Evolutionary conservation across 2,113 vertebrate species (phyloP).

Genomic region (Grantiella picta): DNA sequence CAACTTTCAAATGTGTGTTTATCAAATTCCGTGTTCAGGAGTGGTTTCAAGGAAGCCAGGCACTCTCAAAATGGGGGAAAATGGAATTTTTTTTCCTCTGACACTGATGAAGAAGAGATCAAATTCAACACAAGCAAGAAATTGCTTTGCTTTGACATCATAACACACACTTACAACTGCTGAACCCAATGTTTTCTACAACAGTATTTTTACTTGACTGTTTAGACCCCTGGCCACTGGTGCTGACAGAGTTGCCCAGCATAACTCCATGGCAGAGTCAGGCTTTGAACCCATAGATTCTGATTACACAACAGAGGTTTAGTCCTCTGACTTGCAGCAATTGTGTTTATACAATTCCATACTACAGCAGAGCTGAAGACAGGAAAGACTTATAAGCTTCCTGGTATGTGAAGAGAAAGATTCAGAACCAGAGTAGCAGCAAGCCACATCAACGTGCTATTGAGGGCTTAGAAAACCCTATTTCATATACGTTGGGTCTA

Average conservation of each 20-base stretch:
- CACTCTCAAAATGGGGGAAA: background rate
- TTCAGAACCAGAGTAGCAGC: background rate
- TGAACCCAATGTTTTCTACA: background rate
- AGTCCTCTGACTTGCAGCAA: background rate
- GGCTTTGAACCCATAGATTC: no score
- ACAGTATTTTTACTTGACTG: background rate
- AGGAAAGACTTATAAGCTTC: background rate
- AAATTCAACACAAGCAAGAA: background rate
- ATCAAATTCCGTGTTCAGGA: background rate
- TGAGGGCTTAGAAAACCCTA: background rate
- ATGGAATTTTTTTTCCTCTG: background rate
- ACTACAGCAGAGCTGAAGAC: background rate
- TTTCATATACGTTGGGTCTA: background rate
- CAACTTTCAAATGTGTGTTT: background rate
- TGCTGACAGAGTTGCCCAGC: background rate
- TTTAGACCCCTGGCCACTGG: background rate
- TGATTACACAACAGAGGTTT: background rate
- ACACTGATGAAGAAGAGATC: background rate
- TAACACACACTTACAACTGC: background rate
- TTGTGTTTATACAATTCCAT: background rate
- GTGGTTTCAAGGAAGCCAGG: background rate
- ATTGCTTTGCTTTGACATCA: background rate
- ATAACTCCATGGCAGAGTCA: background rate
- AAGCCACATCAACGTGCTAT: background rate
- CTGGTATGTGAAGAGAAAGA: background rate